Evolutionary conservation across 2,113 vertebrate genomes (phyloP), one percentile per base, ranked within the genome.

Genomic region (Saimiri boliviensis): DNA sequence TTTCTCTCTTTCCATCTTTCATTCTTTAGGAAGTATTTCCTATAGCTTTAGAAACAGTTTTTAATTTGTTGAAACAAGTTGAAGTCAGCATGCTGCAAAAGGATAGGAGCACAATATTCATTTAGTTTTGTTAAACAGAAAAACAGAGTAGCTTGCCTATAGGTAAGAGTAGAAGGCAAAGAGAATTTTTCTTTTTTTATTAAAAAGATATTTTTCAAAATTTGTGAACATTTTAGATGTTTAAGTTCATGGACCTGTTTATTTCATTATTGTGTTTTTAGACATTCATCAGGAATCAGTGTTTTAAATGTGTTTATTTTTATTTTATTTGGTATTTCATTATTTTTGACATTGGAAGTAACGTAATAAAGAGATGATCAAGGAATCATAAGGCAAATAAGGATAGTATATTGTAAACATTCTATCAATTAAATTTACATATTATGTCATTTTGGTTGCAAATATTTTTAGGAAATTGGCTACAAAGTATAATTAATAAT

Each of bases 151-250:
- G 3, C 10, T 40, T 88, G 73, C 88, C 17, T 4, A 42, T 35
- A 0, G 82, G 52, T 37, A 73, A 71, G 2, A 66, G 1, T 17
- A n/a, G 16, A 20, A 30, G 19, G 3, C 14, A 70, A 94, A 3
- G 21, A 54, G 7, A 16, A 11, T 47, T 84, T 60, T 54, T 71
- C 58, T 7, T 80, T 23, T 23, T 20, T 91, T 71, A 3, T 66
- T 92, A 80, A 83, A 94, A 86, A 89, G 3, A 20, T 8, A 93
- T 63, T 32, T 3, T 80, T 14, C 35, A 91, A 94, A 81, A 23
- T 86, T 17, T 5, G 79, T 66, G 3, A 40, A 56, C 2, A 86
- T 73, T 20, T 3, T 37, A 74, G 58, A 60, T 68, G 73, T 25
- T 47, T 63, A 73, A 89, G 11, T 77, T 81, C 30, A 35, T 13